A percentile compares a stretch with the other conserved stretches of the same genome.
phyloP scores from a whole-genome alignment of 2,888 invertebrate genomes.

The Entomobrya proxima region DNA sequence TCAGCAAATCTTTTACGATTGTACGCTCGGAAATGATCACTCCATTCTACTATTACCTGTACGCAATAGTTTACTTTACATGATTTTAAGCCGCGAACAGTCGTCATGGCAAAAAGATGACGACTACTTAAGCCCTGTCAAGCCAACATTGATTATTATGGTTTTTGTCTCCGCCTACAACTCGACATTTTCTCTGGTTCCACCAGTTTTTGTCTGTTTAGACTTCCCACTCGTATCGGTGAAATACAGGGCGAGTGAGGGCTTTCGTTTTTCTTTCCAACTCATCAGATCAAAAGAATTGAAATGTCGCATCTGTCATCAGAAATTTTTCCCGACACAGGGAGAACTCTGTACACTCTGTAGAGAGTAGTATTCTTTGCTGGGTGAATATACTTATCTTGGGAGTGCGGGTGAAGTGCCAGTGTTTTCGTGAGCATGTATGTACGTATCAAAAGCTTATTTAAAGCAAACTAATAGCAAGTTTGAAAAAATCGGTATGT shows the following conservation, averaged over 20 bases:
- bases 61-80: too few species aligned
- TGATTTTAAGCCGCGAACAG: too few species aligned
- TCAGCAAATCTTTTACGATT: too few species aligned
- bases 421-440: neutral
- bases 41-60: too few species aligned
- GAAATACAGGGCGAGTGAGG: neutral
- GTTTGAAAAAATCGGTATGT: slow-evolving; percentile 14
- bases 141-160: slow-evolving; percentile 5
- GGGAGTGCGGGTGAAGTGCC: too few species aligned
- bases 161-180: slow-evolving; percentile 24
- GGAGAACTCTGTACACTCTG: slow-evolving; percentile 11
- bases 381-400: neutral
- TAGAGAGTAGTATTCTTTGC: neutral
- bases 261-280: neutral
- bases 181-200: neutral
- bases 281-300: slow-evolving; percentile 68
- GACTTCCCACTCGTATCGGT: neutral
- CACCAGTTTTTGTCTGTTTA: neutral
- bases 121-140: neutral
- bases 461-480: neutral
- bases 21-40: too few species aligned
- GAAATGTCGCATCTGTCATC: slow-evolving; percentile 72
- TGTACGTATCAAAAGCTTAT: neutral
- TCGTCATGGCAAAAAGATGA: neutral
- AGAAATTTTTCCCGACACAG: slow-evolving; percentile 43